phyloP scores from a whole-genome alignment of 2,113 vertebrate species.

The Psittacus erithacus region DNA sequence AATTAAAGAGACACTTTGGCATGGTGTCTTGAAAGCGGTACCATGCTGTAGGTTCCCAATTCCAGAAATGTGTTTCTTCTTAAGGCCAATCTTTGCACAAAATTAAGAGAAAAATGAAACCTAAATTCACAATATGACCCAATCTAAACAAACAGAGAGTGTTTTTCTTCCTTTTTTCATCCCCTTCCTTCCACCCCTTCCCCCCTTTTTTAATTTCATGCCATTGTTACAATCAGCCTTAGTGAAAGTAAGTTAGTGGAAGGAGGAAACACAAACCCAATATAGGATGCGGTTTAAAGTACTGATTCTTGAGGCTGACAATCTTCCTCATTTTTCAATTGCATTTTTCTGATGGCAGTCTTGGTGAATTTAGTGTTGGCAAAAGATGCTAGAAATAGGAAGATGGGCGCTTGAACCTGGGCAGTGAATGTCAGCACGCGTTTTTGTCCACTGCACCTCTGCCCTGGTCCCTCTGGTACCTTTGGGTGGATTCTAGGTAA shows the following conservation, averaged over 20 bases:
- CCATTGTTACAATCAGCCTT: conserved; percentile 14
- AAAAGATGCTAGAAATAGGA: not conserved
- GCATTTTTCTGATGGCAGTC: not conserved
- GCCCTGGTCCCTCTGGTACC: not conserved
- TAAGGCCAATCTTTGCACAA: conserved; percentile 53
- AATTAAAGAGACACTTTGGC: conserved; percentile 63
- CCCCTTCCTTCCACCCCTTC: rapidly evolving
- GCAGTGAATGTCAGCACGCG: not conserved
- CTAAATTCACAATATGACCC: conserved; percentile 28
- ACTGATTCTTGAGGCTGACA: not conserved
- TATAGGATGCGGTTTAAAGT: not conserved
- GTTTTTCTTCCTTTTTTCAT: not conserved
- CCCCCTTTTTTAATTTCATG: not conserved
- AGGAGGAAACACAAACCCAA: not conserved
- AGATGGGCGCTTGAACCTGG: not conserved
- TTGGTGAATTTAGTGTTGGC: not conserved
- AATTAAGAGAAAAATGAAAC: conserved; percentile 56
- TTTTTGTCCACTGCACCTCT: not conserved
- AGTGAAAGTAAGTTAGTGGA: not conserved
- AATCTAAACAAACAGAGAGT: conserved; percentile 51
- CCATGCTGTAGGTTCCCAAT: conserved; percentile 21
- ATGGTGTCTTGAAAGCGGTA: conserved; percentile 26
- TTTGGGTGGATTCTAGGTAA: not conserved
- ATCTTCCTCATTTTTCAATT: not conserved
- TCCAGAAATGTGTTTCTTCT: conserved; percentile 65